Conservation (phyloP, 2,888 invertebrate species). For the Ichneumon xanthorius region DNA sequence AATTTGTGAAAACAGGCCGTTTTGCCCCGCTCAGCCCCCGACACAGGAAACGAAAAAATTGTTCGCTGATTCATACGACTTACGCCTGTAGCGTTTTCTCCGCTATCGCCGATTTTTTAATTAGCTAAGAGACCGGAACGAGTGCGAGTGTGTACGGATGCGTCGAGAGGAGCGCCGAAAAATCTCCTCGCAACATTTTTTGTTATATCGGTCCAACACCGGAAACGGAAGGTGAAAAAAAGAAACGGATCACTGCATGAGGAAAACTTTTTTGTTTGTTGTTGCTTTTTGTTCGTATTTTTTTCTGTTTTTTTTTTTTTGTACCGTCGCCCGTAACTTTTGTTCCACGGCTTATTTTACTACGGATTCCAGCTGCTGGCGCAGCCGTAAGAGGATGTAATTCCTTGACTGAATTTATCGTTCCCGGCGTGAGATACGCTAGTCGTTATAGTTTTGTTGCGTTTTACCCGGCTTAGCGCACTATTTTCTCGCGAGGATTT, state of each 20-base stretch:
- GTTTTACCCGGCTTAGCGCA: conserved; percentile 72
- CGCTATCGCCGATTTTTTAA: not conserved
- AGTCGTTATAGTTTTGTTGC: conserved; percentile 67
- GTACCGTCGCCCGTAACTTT: not conserved
- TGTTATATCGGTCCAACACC: not conserved
- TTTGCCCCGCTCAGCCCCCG: too few species aligned
- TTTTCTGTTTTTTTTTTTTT: not conserved
- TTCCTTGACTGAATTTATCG: conserved; percentile 71
- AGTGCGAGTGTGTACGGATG: not conserved
- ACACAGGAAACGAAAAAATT: not conserved
- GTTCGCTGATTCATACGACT: not conserved
- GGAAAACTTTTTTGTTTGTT: not conserved
- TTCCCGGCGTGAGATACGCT: conserved; percentile 33
- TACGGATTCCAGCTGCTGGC: conserved; percentile 18
- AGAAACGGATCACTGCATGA: not conserved
- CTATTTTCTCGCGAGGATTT: conserved; percentile 70
- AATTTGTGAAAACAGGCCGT: too few species aligned
- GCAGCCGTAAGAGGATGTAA: conserved; percentile 7
- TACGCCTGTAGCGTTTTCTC: not conserved
- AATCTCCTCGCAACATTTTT: too few species aligned
- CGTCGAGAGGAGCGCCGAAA: not conserved
- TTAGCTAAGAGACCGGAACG: not conserved
- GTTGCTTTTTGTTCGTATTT: not conserved
- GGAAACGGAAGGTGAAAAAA: not conserved
- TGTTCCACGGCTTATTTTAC: conserved; percentile 9